Evolutionary conservation across 2,797 vertebrate species (phyloP).

Genomic region (Sparus aurata): DNA sequence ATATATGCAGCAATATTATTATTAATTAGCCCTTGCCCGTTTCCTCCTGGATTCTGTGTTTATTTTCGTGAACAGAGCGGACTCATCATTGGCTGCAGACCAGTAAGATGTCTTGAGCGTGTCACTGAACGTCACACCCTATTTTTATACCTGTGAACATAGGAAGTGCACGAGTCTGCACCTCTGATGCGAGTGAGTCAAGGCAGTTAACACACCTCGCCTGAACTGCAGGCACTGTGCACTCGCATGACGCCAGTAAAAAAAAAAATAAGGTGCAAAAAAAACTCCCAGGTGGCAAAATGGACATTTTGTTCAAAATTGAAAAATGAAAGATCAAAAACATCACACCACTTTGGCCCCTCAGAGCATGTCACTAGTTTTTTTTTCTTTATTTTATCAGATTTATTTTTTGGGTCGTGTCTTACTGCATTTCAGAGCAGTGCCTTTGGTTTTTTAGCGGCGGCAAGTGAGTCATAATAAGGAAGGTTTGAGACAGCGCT

Average conservation of each 20-base stretch:
- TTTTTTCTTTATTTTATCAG: background rate
- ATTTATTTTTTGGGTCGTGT: slow-evolving; percentile 5
- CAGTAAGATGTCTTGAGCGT: slow-evolving; percentile 11
- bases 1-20: background rate
- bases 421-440: background rate
- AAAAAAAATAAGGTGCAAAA: slow-evolving; percentile 31
- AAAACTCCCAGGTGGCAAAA: background rate
- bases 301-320: slow-evolving; percentile 31
- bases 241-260: background rate
- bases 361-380: background rate
- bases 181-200: slow-evolving; percentile 44
- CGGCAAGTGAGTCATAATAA: slow-evolving; percentile 16
- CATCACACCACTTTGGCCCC: background rate
- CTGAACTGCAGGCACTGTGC: slow-evolving; percentile 8
- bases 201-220: slow-evolving; percentile 9
- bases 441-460: background rate
- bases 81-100: slow-evolving; percentile 37
- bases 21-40: background rate
- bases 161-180: slow-evolving; percentile 57
- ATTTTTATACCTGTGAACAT: slow-evolving; percentile 80
- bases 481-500: background rate
- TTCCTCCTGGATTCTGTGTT: slow-evolving; percentile 20
- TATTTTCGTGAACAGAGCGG: slow-evolving; percentile 43
- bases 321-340: slow-evolving; percentile 4
- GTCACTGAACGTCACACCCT: slow-evolving; percentile 61